Conservation (phyloP, 2,888 invertebrate species). For the Phrixothrix hirtus region DNA sequence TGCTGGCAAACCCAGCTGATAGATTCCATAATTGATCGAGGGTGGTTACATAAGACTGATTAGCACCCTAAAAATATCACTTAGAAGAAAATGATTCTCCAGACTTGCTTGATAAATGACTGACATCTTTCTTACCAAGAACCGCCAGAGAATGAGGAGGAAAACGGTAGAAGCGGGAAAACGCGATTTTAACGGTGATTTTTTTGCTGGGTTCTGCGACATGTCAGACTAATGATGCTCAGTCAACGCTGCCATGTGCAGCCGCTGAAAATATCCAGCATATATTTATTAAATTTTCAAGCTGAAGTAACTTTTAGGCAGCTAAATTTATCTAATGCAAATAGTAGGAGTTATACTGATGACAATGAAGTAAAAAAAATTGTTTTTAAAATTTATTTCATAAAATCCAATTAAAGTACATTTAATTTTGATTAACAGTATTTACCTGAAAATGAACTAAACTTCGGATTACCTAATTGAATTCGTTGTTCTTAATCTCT, state of each 20-base stretch:
- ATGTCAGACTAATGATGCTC: slow-evolving; percentile 52
- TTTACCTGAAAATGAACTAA: no score
- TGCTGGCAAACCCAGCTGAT: slow-evolving; percentile 45
- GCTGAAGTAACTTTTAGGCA: slow-evolving; percentile 23
- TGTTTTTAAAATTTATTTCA: no score
- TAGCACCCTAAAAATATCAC: slow-evolving; percentile 53
- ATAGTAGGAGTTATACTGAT: no score
- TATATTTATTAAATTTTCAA: slow-evolving; percentile 43
- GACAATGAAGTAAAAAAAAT: no score
- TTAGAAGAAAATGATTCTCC: slow-evolving; percentile 48
- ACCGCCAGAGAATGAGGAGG: slow-evolving; percentile 38
- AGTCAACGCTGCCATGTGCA: slow-evolving; percentile 47
- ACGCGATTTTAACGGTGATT: slow-evolving; percentile 45
- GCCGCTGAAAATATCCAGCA: slow-evolving; percentile 42
- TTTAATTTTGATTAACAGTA: no score
- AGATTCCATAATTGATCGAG: slow-evolving; percentile 53
- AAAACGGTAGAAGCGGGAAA: slow-evolving; percentile 39
- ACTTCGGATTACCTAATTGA: no score
- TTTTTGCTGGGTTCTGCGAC: slow-evolving; percentile 45
- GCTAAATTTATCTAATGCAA: slow-evolving; percentile 11
- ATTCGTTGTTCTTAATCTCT: no score
- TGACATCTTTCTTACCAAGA: slow-evolving; percentile 51
- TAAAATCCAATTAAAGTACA: no score
- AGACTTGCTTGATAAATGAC: slow-evolving; percentile 51
- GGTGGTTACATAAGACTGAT: slow-evolving; percentile 53